A percentile compares a stretch with the other conserved stretches of the same genome.
Conservation (phyloP, 2,888 invertebrate genomes). For the Sphaerophoria rueppellii region DNA sequence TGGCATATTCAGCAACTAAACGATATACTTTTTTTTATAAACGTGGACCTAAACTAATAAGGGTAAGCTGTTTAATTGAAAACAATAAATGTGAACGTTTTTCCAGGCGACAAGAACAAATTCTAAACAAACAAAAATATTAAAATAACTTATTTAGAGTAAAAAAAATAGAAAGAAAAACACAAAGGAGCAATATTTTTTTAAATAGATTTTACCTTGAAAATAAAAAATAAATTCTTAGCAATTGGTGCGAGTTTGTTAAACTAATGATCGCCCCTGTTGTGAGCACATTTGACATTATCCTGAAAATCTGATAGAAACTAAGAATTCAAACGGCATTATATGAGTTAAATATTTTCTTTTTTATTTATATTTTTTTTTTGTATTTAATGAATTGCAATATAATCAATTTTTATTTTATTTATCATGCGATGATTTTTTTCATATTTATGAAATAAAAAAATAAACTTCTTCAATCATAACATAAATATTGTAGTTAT, state of each 20-base stretch:
- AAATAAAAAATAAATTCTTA: constrained; percentile 19
- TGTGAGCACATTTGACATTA: constrained; percentile 60
- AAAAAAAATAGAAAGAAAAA: constrained; percentile 28
- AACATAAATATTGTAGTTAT: constrained; percentile 7
- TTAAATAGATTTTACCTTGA: constrained; percentile 49
- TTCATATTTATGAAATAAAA: constrained; percentile 7
- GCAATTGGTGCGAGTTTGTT: constrained; percentile 59
- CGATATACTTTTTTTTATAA: constrained; percentile 32
- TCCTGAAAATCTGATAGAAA: constrained; percentile 59
- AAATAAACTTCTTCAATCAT: constrained; percentile 45
- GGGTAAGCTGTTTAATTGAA: constrained; percentile 32
- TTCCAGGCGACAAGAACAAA: constrained; percentile 38
- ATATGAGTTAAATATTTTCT: constrained; percentile 26
- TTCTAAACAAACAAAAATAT: constrained; percentile 17
- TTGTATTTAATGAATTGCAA: constrained; percentile 11
- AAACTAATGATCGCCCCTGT: constrained; percentile 22
- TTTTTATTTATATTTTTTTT: neutral
- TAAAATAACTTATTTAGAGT: constrained; percentile 13
- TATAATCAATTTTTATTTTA: constrained; percentile 21
- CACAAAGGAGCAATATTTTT: constrained; percentile 66
- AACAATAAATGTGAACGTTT: constrained; percentile 38
- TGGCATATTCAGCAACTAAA: constrained; percentile 29
- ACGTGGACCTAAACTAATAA: constrained; percentile 63
- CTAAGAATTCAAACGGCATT: constrained; percentile 56
- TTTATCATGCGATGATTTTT: constrained; percentile 3